Evolutionary conservation across 2,888 invertebrate genomes (phyloP).

Genomic region (Agonopterix heracliana): DNA sequence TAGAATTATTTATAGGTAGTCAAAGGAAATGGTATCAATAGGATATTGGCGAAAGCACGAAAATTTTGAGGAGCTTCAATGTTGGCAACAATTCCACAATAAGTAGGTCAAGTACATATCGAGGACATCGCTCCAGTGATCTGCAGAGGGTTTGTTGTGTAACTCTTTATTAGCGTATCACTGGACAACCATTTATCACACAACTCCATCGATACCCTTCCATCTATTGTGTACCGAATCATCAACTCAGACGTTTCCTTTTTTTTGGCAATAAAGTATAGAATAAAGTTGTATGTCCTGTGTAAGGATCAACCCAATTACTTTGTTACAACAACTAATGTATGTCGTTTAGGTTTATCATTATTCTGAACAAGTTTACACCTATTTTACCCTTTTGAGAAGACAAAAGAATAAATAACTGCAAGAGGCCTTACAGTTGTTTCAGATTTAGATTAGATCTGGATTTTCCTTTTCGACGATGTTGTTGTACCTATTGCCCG

Average conservation of each 20-base stretch:
- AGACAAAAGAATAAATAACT: too few species aligned
- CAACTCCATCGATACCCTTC: constrained; percentile 38
- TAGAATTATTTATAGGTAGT: too few species aligned
- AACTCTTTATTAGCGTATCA: constrained; percentile 55
- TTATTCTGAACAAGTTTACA: too few species aligned
- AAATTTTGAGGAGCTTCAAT: constrained; percentile 26
- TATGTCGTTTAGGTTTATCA: too few species aligned
- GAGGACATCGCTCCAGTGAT: constrained; percentile 44
- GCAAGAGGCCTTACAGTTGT: too few species aligned
- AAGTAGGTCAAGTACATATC: constrained; percentile 62
- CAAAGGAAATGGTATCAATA: not conserved
- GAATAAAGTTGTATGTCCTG: constrained; percentile 15
- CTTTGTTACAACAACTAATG: too few species aligned
- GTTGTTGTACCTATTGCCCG: too few species aligned
- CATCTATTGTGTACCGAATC: constrained; percentile 35
- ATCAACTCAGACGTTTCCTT: constrained; percentile 31
- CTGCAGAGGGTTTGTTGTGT: constrained; percentile 28
- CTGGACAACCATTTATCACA: constrained; percentile 52
- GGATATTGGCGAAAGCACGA: not conserved
- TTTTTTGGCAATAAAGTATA: too few species aligned
- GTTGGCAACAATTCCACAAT: constrained; percentile 42
- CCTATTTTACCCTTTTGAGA: too few species aligned
- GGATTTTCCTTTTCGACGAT: too few species aligned
- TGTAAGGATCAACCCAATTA: too few species aligned
- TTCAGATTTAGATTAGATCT: too few species aligned